Evolutionary conservation across 2,888 invertebrate species (phyloP), one percentile per base, ranked within the genome.

Genomic region (Nasonia oneida): DNA sequence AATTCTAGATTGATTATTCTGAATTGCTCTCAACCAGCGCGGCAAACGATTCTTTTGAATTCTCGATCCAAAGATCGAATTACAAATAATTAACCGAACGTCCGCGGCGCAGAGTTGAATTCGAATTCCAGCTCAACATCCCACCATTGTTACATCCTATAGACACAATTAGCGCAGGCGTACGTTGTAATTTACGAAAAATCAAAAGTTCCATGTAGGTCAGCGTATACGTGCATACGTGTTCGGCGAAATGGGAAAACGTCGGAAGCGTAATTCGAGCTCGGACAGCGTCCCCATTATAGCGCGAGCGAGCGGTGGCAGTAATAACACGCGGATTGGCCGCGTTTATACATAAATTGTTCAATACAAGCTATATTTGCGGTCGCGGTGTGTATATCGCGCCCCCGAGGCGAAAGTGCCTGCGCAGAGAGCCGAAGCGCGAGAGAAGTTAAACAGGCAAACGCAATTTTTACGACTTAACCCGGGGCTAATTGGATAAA

Each of bases 401-500:
- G 29, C 29, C 10, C n/a, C 39, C 42, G 42, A 12, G 74, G n/a
- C 23, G n/a, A 74, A 29, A 67, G 73, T 42, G 73, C 73, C 1
- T 29, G n/a, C 12, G 3, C n/a, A 42, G 39, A 33, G 71, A 1
- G 29, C 29, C 29, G 8, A 18, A 37, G 18, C 15, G 37, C 10
- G 39, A 18, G 73, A 42, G n/a, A 8, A 61, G 33, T 37, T 57
- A 57, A 29, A 53, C 57, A 50, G 29, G 50, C 76, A 53, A 76
- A 76, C 33, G 15, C 42, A 37, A 64, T 64, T 78, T 78, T 78
- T 78, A 78, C 42, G 77, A 18, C 42, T 42, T 10, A 39, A 42
- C 39, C 73, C 12, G 39, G 29, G 39, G 29, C 33, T 79, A 79
- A 79, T 79, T 79, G 79, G 67, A 80, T 71, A 80, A 80, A 80